Evolutionary conservation across 2,113 vertebrate species (phyloP).

Genomic region (Rhipidura dahli): DNA sequence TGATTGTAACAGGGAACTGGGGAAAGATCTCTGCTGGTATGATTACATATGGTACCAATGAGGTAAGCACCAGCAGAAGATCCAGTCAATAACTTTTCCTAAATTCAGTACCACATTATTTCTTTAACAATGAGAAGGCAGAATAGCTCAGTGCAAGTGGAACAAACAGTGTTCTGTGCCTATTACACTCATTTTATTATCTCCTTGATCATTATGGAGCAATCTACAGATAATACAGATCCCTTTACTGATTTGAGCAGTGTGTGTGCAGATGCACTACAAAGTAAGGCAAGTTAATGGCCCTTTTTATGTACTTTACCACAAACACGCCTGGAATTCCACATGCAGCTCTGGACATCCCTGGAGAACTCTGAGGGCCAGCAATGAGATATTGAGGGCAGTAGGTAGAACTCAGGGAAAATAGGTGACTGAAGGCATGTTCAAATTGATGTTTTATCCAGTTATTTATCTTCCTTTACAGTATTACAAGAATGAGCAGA

Average conservation of each 20-base stretch:
- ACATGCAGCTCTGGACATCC: background rate
- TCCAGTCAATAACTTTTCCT: background rate
- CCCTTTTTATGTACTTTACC: accelerated
- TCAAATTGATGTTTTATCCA: background rate
- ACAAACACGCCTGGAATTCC: background rate
- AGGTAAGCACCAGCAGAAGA: background rate
- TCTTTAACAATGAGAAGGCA: background rate
- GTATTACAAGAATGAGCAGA: background rate
- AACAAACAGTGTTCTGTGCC: background rate
- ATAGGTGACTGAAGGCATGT: background rate
- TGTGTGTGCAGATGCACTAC: background rate
- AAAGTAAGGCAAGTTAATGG: background rate
- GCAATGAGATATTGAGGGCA: background rate
- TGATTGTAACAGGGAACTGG: background rate
- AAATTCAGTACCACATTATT: background rate
- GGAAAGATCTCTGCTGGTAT: background rate
- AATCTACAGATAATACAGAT: background rate
- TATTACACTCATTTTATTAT: background rate
- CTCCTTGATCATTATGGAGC: background rate
- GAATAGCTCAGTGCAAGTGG: background rate
- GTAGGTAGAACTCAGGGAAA: background rate
- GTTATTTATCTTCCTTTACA: background rate
- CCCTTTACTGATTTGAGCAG: background rate
- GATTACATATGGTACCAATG: background rate
- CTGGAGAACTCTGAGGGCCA: background rate